phyloP scores from a whole-genome alignment of 1,140 invertebrate genomes.

The Myzus persicae region DNA sequence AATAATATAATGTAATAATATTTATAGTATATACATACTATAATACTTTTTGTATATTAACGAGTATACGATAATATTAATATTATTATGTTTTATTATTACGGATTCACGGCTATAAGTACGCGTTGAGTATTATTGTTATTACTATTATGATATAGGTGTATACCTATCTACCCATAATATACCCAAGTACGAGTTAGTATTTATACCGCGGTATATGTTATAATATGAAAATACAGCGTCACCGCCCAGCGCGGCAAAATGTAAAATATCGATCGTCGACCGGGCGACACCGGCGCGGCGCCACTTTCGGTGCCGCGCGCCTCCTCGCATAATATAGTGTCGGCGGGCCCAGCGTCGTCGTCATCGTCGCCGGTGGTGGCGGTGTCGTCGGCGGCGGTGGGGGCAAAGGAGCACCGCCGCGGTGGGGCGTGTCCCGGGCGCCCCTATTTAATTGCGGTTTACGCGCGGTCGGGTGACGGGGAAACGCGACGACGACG shows the following conservation, averaged over 20 bases:
- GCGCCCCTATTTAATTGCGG: slow-evolving; percentile 58
- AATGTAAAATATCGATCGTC: slow-evolving; percentile 25
- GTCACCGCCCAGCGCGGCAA: neutral
- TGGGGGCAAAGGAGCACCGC: slow-evolving; percentile 1
- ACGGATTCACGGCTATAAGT: too few relatives aligned
- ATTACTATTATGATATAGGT: too few relatives aligned
- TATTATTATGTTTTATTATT: too few relatives aligned
- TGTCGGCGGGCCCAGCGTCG: neutral
- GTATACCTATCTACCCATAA: too few relatives aligned
- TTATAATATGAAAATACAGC: neutral
- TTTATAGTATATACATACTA: too few relatives aligned
- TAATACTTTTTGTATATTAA: too few relatives aligned
- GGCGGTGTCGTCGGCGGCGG: neutral
- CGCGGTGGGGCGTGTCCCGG: slow-evolving; percentile 33
- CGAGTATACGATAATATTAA: too few relatives aligned
- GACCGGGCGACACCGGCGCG: slow-evolving; percentile 30
- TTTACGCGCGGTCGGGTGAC: neutral
- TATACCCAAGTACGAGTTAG: too few relatives aligned
- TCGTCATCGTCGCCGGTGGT: neutral
- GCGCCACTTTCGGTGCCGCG: slow-evolving; percentile 36
- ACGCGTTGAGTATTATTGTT: too few relatives aligned
- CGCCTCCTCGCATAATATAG: neutral
- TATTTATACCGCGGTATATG: neutral
- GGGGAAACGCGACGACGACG: slow-evolving; percentile 17
- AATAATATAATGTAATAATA: too few relatives aligned